Base-by-base conservation (phyloP, 1,140 invertebrate genomes). In the Drosophila ironensis region DNA sequence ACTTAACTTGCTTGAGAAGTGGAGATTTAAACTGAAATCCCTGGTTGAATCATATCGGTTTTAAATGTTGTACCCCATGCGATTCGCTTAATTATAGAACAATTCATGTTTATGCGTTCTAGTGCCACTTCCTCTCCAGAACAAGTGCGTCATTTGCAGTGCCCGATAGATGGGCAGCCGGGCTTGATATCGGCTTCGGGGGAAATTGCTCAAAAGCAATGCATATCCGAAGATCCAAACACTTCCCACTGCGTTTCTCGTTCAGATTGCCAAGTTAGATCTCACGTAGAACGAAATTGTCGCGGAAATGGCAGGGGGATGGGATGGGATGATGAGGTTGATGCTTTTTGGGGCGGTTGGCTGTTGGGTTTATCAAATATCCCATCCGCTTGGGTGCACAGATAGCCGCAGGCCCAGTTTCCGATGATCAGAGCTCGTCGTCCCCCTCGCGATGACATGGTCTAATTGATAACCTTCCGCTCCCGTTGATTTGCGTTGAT, bases 401-500 rank as follows among this genome's bases (percentile, higher is more conserved):
- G 44, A 57, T 48, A 52, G 44, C 40, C 19, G 27, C 76, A 68
- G 66, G n/a, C 72, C 72, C 75, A 45, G 59, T 57, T 75, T 57
- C 53, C 61, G 61, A 72, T 82, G 44, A 70, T 47, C 66, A 48
- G 30, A 54, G 30, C 38, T n/a, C n/a, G n/a, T n/a, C n/a, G 14
- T 27, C 48, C 57, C 56, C 47, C 27, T 33, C 35, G 40, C 25
- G 46, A n/a, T 35, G 42, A 12, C 17, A 59, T 54, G 25, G 30
- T 46, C 77, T 80, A 82, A 82, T 78, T 84, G 78, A 82, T 82
- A 82, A 82, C 78, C 78, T 76, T 84, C 77, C 67, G 59, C 59
- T 63, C 52, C 60, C 78, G 73, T 61, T 72, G 53, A 61, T 33
- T 66, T 11, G 64, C 64, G 41, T 67, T 54, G 48, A 68, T 68